Conservation (phyloP, 2,113 vertebrate species). For the Lagopus muta region DNA sequence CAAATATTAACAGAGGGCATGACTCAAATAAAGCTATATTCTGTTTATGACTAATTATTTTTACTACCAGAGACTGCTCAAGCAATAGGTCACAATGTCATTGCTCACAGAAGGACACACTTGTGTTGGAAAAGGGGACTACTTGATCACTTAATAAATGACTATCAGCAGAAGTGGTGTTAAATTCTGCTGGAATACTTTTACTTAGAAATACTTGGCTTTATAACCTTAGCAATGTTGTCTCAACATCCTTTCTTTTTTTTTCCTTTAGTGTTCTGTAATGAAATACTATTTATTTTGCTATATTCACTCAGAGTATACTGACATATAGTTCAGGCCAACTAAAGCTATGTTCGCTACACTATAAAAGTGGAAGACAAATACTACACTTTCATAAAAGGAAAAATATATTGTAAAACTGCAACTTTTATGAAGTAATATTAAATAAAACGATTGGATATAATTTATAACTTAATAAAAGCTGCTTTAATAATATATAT, state of each 20-base stretch:
- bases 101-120: neutral
- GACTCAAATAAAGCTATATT: neutral
- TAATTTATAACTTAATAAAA: neutral
- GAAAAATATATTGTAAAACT: neutral
- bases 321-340: neutral
- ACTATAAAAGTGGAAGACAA: neutral
- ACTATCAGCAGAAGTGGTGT: neutral
- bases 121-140: neutral
- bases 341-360: neutral
- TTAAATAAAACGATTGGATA: neutral
- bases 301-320: neutral
- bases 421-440: neutral
- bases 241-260: neutral
- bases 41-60: neutral
- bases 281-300: slow-evolving; percentile 1
- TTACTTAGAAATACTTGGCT: neutral
- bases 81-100: neutral
- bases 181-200: neutral
- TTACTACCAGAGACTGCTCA: neutral
- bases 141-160: neutral
- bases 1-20: neutral
- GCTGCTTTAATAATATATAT: neutral
- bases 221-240: neutral
- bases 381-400: neutral
- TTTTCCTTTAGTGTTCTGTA: neutral